phyloP scores from a whole-genome alignment of 2,113 vertebrate genomes.

The Misgurnus mizolepis region DNA sequence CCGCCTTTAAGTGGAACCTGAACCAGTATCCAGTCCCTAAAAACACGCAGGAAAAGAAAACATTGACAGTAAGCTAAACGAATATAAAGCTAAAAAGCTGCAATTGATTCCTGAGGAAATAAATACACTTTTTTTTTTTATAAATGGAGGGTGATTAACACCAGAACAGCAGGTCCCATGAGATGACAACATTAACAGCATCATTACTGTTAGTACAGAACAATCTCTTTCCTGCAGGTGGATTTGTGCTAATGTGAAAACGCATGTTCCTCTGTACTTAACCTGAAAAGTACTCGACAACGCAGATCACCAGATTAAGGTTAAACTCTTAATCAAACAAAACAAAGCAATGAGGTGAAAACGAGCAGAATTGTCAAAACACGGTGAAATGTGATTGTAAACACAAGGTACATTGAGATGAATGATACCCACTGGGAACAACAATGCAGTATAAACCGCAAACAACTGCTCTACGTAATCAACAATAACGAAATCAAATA shows the following conservation, averaged over 20 bases:
- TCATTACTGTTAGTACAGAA: neutral
- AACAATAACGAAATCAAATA: too few relatives aligned
- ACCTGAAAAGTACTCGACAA: neutral
- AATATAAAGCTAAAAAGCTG: neutral
- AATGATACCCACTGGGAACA: too few relatives aligned
- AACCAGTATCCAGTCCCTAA: neutral
- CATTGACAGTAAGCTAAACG: neutral
- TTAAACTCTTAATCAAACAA: neutral
- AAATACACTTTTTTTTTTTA: neutral
- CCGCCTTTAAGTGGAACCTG: too few relatives aligned
- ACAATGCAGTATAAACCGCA: too few relatives aligned
- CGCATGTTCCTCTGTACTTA: neutral
- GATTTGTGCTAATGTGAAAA: neutral
- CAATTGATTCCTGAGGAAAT: neutral
- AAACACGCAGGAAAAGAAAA: neutral
- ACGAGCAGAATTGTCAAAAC: neutral
- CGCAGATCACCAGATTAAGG: too few relatives aligned
- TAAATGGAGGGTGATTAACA: conserved; percentile 13
- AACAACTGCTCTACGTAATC: too few relatives aligned
- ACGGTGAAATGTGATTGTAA: neutral
- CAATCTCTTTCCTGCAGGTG: neutral
- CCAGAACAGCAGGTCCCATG: conserved; percentile 16
- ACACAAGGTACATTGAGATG: too few relatives aligned
- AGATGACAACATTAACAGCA: neutral
- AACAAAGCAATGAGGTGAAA: neutral